phyloP scores from a whole-genome alignment of 2,113 vertebrate genomes.

The Xerus inauris region DNA sequence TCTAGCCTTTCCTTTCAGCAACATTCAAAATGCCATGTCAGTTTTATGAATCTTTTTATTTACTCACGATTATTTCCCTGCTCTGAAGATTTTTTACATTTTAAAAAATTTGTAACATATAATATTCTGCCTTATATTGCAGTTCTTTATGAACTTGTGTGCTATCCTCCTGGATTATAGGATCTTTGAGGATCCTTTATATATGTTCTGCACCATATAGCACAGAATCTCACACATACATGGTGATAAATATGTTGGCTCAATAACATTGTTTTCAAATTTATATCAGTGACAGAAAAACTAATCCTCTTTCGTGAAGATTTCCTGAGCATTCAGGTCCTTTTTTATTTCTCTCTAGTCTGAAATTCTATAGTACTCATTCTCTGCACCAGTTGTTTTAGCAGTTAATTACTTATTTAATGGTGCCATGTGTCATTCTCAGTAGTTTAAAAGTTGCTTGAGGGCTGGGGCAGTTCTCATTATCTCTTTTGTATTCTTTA shows the following conservation, averaged over 20 bases:
- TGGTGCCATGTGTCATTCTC: background rate
- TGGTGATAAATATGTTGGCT: background rate
- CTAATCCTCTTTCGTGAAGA: conserved; percentile 5
- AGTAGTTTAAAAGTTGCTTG: conserved; percentile 59
- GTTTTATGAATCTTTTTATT: conserved; percentile 20
- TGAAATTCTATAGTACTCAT: conserved; percentile 47
- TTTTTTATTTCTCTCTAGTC: conserved; percentile 26
- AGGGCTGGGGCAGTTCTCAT: conserved; percentile 39
- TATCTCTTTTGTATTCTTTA: conserved; percentile 62
- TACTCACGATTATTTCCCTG: background rate
- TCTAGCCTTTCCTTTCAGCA: background rate
- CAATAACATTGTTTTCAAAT: background rate
- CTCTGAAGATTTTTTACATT: background rate
- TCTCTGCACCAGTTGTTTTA: conserved; percentile 47
- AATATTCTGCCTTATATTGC: background rate
- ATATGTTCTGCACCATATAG: background rate
- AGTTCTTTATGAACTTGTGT: background rate
- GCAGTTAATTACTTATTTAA: conserved; percentile 60
- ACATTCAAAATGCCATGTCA: background rate
- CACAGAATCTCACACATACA: background rate
- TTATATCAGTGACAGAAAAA: background rate
- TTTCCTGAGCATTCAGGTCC: background rate
- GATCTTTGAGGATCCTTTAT: conserved; percentile 5
- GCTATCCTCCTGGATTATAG: background rate
- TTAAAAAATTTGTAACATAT: background rate